These are phyloP conservation scores for Siniperca knerii DNA, from an alignment of 2,113 vertebrate species.

Conservation along the genomic window DNA sequence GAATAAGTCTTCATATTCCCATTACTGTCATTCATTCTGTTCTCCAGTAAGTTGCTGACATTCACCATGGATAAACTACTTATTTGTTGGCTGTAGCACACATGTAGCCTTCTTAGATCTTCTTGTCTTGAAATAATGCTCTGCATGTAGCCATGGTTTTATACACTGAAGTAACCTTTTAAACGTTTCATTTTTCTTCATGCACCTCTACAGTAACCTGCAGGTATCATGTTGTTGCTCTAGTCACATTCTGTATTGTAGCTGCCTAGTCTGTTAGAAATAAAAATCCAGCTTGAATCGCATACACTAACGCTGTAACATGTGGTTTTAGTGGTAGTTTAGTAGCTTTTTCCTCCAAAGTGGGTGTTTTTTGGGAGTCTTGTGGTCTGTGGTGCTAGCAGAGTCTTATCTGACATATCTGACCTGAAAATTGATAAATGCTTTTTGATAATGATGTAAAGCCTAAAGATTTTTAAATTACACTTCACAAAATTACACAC, in stretches of 20 bases:
- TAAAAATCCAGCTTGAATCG: not conserved
- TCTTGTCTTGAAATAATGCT: too few relatives aligned
- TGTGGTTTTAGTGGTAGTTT: not conserved
- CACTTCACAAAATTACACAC: too few relatives aligned
- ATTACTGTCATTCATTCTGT: not conserved
- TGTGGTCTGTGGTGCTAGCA: not conserved
- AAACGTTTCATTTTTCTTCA: conserved; percentile 15
- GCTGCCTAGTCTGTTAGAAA: not conserved
- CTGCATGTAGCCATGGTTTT: not conserved
- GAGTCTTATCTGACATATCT: not conserved
- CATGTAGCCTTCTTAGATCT: not conserved
- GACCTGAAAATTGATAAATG: too few relatives aligned
- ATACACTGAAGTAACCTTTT: not conserved
- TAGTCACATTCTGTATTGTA: not conserved
- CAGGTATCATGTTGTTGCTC: conserved; percentile 59
- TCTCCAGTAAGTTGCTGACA: not conserved
- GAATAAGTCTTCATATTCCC: not conserved
- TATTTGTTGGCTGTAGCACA: not conserved
- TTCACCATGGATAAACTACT: not conserved
- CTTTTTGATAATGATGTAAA: too few relatives aligned
- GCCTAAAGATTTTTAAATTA: too few relatives aligned
- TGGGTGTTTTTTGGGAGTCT: not conserved
- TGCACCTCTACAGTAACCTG: conserved; percentile 50
- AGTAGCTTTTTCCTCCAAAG: not conserved
- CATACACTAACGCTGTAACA: not conserved